phyloP scores from a whole-genome alignment of 2,113 vertebrate species.

The Desmodus rotundus region DNA sequence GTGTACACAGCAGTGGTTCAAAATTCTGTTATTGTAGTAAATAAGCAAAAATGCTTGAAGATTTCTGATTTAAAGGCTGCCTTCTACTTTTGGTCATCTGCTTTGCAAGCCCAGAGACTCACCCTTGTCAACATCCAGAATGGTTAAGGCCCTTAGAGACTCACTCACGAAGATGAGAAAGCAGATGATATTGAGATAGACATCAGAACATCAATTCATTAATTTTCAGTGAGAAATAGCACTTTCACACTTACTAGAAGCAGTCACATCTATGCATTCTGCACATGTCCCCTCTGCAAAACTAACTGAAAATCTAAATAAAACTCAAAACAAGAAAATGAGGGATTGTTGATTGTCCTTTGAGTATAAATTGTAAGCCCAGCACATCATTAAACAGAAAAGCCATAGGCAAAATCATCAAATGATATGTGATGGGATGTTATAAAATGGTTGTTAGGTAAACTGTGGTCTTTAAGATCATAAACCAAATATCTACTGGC shows the following conservation, averaged over 20 bases:
- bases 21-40: neutral
- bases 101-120: neutral
- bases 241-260: neutral
- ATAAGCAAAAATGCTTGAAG: neutral
- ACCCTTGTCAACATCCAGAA: neutral
- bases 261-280: neutral
- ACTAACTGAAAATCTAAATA: neutral
- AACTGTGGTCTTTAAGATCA: neutral
- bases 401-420: neutral
- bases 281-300: neutral
- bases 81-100: neutral
- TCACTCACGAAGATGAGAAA: neutral
- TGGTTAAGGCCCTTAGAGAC: neutral
- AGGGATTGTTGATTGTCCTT: neutral
- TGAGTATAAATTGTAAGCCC: neutral
- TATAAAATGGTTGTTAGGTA: neutral
- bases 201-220: neutral
- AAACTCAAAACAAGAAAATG: conserved; percentile 16
- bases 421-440: neutral
- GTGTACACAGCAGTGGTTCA: neutral
- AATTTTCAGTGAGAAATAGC: neutral
- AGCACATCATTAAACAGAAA: neutral
- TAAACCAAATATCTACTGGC: neutral
- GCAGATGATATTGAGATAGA: neutral
- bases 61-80: neutral